Evolutionary conservation across 2,113 vertebrate species (phyloP), one percentile per base, ranked within the genome.

Genomic region (Coturnix japonica): DNA sequence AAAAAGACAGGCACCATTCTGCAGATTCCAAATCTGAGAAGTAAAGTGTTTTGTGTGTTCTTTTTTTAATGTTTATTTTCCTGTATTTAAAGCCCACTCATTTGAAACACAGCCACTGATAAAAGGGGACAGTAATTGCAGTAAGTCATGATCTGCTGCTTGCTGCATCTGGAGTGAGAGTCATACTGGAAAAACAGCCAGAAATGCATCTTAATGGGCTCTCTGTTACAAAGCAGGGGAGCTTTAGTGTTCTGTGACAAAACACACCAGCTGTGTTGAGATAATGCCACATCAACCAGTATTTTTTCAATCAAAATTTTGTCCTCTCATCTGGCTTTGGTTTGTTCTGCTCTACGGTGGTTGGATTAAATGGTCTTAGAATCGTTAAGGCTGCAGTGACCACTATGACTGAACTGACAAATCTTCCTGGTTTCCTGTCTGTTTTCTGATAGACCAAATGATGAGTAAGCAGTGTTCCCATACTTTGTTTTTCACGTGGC

Each of bases 11-110:
- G 49, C 98, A 98, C 60, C 98, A 98, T 77, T 98, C 98, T 20
- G 81, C 98, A 28, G 99, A 99, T 49, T 98, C 98, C 26, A 99
- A 98, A 97, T 97, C 97, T 64, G 98, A 98, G 53, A 97, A 98
- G 98, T 98, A 97, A 97, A 90, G 85, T 78, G 3, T 7, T 47
- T 66, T 64, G 51, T 53, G 51, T 56, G 53, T 31, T 56, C 11
- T 28, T 87, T 76, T 31, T n/a, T 20, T 20, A 33, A 15, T 28
- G 15, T 17, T 2, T 87, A 1, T 66, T 91, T 90, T 67, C 67
- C 25, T 7, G 0, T 61, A 13, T 43, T 81, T 89, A 61, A 86
- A 75, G 14, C 17, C 11, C 6, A 3, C 13, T 74, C 5, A 2
- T 51, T 74, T 83, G n/a, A 84, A 78, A 49, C 31, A 8, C 20